These are phyloP conservation scores for Chromoteleia sp. DNA, from an alignment of 2,888 invertebrate genomes.

Conservation along the genomic window DNA sequence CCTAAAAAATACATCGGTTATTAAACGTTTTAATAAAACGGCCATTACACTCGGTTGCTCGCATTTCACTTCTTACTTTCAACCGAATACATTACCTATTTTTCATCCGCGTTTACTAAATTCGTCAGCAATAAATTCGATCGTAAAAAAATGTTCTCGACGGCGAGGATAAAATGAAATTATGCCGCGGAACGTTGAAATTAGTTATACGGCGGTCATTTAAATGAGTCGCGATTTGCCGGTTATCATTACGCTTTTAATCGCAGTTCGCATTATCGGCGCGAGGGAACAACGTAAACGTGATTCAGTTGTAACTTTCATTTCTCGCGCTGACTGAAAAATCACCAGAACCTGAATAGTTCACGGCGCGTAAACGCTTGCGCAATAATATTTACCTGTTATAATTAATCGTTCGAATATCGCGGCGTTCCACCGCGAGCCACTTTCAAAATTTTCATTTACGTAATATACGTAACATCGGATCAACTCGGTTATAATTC, in stretches of 20 bases:
- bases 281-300: slow-evolving; percentile 37
- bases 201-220: slow-evolving; percentile 42
- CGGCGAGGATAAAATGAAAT: slow-evolving; percentile 9
- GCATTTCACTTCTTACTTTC: slow-evolving; percentile 64
- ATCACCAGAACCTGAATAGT: slow-evolving; percentile 65
- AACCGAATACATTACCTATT: slow-evolving; percentile 27
- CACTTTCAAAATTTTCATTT: slow-evolving; percentile 62
- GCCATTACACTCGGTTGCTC: slow-evolving; percentile 16
- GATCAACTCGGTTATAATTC: neutral
- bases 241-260: slow-evolving; percentile 60
- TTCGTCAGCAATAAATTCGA: slow-evolving; percentile 22
- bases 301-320: slow-evolving; percentile 62
- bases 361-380: slow-evolving; percentile 62
- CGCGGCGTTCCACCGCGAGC: slow-evolving; percentile 39
- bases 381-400: slow-evolving; percentile 60
- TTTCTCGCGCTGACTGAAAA: slow-evolving; percentile 60
- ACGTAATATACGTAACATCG: slow-evolving; percentile 49
- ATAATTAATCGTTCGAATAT: slow-evolving; percentile 56
- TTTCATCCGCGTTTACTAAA: slow-evolving; percentile 28
- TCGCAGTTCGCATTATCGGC: slow-evolving; percentile 26
- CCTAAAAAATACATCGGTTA: slow-evolving; percentile 10
- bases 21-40: slow-evolving; percentile 23
- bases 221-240: slow-evolving; percentile 54
- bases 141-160: neutral
- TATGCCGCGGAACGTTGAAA: slow-evolving; percentile 42